Evolutionary conservation across 2,113 vertebrate genomes (phyloP), one percentile per base, ranked within the genome.

Genomic region (Megaleporinus macrocephalus): DNA sequence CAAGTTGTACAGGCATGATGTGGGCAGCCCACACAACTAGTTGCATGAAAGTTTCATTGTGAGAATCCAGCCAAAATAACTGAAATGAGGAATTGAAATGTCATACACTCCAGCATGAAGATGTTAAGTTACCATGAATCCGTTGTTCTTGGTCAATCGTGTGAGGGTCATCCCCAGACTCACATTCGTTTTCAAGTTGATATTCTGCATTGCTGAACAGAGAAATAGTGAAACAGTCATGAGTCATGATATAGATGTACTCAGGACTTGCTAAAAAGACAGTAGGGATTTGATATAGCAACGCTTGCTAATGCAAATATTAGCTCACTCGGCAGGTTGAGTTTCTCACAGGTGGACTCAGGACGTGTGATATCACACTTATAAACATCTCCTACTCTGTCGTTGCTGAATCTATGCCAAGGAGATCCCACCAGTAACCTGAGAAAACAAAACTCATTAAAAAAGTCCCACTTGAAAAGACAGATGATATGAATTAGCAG

Each of bases 401-500:
- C 73, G 95, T 95, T 96, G 80, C 33, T 12, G 1, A 75, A 55
- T 95, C 2, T 87, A 20, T 0, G 93, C 95, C 95, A 96, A 0
- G 95, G 95, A 55, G 95, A 95, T 3, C 94, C 93, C 69, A 96
- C 93, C 83, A 96, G 83, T 72, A 96, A 75, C 95, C 95, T 96
- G 80, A 53, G 22, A 65, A 41, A 0, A 53, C 5, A 49, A 29
- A 26, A n/a, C 44, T 18, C 22, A 36, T 36, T 36, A 36, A 36
- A 6, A 36, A 36, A 36, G 33, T 36, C 33, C 3, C 33, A 36
- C 6, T 36, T 36, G 6, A 36, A 36, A 36, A 36, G 33, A 36
- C 33, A 3, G 33, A 36, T 6, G 6, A 4, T 36, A 36, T 36
- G 33, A 6, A 4, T 36, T 36, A 6, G 6, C 33, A 36, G 33